Evolutionary conservation across 2,888 invertebrate species (phyloP).

Genomic region (Conchocele bisecta): DNA sequence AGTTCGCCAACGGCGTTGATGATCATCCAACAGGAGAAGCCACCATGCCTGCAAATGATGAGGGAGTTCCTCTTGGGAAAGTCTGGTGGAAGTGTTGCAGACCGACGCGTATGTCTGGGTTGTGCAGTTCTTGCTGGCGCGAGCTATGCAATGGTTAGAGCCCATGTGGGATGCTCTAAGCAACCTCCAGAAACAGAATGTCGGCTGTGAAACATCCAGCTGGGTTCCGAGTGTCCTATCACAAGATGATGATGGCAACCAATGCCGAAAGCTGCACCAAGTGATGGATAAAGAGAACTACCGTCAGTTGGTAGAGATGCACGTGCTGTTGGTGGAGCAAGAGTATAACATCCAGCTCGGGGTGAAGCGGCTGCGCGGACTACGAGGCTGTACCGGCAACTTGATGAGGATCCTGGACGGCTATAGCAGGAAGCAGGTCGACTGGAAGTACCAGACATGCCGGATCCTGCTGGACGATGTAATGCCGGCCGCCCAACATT

Average conservation of each 20-base stretch:
- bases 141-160: constrained; percentile 35
- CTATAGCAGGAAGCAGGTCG: constrained; percentile 8
- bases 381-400: background rate
- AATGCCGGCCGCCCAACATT: constrained; percentile 41
- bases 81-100: constrained; percentile 1
- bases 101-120: constrained; percentile 29
- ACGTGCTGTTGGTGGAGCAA: constrained; percentile 43
- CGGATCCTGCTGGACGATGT: constrained; percentile 40
- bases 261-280: constrained; percentile 22
- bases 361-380: background rate
- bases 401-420: constrained; percentile 3
- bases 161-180: constrained; percentile 4
- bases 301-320: constrained; percentile 30
- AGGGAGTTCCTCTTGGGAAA: constrained; percentile 6
- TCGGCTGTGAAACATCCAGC: constrained; percentile 12
- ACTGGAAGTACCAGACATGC: constrained; percentile 31
- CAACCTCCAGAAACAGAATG: constrained; percentile 7
- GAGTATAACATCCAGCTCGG: constrained; percentile 46
- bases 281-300: constrained; percentile 7
- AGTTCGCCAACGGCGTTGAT: constrained; percentile 32
- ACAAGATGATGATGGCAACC: constrained; percentile 7
- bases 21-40: constrained; percentile 56
- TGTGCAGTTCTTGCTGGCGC: constrained; percentile 27
- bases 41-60: constrained; percentile 54
- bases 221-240: constrained; percentile 21